phyloP scores from a whole-genome alignment of 2,113 vertebrate species.

The Pygoscelis antarcticus region DNA sequence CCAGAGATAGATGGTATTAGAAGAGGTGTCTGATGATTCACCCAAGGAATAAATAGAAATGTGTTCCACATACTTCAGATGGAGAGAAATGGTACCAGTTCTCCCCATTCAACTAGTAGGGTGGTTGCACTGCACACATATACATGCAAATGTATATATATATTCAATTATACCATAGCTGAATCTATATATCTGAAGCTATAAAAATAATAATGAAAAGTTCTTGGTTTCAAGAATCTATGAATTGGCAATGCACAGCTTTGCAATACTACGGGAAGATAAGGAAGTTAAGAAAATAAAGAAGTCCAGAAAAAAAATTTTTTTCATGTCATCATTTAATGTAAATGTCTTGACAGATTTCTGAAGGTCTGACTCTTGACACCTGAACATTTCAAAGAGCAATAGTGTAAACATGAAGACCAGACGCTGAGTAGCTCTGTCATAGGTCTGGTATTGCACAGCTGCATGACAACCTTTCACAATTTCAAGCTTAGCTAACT shows the following conservation, averaged over 20 bases:
- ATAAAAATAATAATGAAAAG: not conserved
- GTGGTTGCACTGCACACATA: not conserved
- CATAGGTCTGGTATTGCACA: not conserved
- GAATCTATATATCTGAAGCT: not conserved
- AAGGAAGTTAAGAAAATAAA: not conserved
- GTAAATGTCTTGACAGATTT: not conserved
- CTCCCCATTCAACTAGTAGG: not conserved
- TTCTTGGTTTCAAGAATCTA: not conserved
- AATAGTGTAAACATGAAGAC: not conserved
- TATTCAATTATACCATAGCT: not conserved
- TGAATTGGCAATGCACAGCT: not conserved
- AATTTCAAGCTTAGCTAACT: not conserved
- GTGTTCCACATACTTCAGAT: not conserved
- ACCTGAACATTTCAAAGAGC: not conserved
- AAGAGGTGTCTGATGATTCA: not conserved
- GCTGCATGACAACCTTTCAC: not conserved
- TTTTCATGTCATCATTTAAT: not conserved
- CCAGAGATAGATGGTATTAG: not conserved
- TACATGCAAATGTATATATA: not conserved
- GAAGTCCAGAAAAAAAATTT: not conserved
- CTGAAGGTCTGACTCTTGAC: not conserved
- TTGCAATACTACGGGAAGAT: not conserved
- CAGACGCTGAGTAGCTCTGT: not conserved
- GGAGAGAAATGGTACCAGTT: not conserved
- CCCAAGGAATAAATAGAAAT: not conserved